Evolutionary conservation across 2,797 vertebrate species (phyloP).

Genomic region (Glyptemys insculpta): DNA sequence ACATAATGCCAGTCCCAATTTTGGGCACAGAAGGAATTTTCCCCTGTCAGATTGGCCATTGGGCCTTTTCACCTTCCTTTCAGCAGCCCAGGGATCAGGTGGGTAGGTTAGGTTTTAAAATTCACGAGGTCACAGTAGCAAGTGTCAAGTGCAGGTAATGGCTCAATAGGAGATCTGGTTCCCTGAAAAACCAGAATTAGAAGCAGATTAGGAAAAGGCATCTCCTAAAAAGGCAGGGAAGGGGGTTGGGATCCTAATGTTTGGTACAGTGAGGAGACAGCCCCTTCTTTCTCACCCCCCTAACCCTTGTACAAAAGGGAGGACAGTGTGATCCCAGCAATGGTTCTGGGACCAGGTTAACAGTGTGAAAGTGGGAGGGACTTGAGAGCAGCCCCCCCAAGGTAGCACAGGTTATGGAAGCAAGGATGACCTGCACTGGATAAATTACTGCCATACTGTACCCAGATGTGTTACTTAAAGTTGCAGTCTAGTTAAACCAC

Average conservation of each 20-base stretch:
- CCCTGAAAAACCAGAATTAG: not conserved
- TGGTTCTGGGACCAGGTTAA: not conserved
- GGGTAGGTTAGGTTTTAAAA: not conserved
- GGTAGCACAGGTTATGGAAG: not conserved
- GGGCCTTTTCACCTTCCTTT: not conserved
- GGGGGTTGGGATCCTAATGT: accelerated
- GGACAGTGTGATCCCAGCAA: not conserved
- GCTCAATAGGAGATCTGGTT: not conserved
- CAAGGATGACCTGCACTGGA: not conserved
- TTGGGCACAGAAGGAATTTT: not conserved
- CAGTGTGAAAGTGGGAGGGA: not conserved
- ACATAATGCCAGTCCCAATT: not conserved
- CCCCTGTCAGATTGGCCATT: not conserved
- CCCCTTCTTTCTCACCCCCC: not conserved
- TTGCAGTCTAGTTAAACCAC: not conserved
- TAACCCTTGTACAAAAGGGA: not conserved
- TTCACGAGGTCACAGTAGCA: not conserved
- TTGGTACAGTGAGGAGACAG: not conserved
- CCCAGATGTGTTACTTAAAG: not conserved
- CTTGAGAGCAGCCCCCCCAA: not conserved
- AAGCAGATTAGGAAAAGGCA: not conserved
- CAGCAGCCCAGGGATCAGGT: not conserved
- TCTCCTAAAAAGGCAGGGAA: not conserved
- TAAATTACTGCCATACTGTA: not conserved
- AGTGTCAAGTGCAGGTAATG: not conserved